phyloP scores from a whole-genome alignment of 2,888 invertebrate genomes.

The Drosophila quinaria region DNA sequence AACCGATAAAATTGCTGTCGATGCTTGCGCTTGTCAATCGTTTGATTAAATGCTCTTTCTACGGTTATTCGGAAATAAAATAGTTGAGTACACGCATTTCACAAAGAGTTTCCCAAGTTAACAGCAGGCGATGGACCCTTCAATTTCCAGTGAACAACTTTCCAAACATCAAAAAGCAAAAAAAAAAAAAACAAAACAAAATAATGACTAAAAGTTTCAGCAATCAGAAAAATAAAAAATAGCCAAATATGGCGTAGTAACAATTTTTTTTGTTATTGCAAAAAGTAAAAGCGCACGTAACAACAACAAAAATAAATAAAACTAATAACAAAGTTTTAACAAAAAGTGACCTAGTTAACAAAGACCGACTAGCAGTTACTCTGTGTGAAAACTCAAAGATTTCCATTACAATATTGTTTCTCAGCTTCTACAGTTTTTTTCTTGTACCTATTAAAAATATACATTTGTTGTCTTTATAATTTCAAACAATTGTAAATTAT shows the following conservation, averaged over 20 bases:
- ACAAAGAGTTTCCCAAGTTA: conserved; percentile 25
- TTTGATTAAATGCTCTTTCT: conserved; percentile 18
- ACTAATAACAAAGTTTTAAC: conserved; percentile 1
- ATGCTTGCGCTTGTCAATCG: conserved; percentile 27
- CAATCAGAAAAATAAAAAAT: conserved; percentile 21
- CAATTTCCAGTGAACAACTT: conserved; percentile 62
- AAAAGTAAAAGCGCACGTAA: conserved; percentile 69
- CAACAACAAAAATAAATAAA: conserved; percentile 19
- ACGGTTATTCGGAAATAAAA: conserved; percentile 1
- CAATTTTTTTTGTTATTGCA: conserved; percentile 55
- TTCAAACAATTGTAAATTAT: background rate
- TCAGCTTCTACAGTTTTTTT: background rate
- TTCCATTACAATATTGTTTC: background rate
- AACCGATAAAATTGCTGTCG: conserved; percentile 47
- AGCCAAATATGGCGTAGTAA: conserved; percentile 23
- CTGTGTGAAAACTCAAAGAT: background rate
- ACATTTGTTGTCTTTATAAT: background rate
- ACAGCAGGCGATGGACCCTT: conserved; percentile 45
- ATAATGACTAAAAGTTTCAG: conserved; percentile 13
- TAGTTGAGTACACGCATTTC: conserved; percentile 31
- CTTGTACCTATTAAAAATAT: no score
- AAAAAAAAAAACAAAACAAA: conserved; percentile 28
- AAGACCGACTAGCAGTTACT: background rate
- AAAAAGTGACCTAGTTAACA: conserved; percentile 2
- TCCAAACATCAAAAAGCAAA: conserved; percentile 45